Evolutionary conservation across 2,113 vertebrate species (phyloP), one percentile per base, ranked within the genome.

Genomic region (Mastomys natalensis): DNA sequence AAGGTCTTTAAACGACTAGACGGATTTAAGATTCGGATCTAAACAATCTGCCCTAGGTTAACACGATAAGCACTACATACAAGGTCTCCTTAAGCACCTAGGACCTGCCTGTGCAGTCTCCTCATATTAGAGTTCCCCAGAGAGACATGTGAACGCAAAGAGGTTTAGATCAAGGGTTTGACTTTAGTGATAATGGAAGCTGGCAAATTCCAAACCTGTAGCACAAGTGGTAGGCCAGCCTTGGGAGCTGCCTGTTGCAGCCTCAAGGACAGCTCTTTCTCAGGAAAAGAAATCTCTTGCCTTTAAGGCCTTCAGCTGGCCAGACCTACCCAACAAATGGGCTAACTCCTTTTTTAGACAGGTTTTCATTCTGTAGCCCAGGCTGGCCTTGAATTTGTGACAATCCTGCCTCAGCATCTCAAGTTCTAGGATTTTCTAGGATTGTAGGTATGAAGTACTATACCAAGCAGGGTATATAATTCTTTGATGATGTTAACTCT

Each of bases 101-200:
- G 45, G 87, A 13, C 43, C 45, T 34, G 21, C 31, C 37, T 73
- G 37, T 51, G 60, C 60, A 24, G 24, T 62, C 29, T 55, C 31
- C 77, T 80, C 31, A 22, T 19, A 3, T 55, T 12, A 55, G 19
- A 80, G 17, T 21, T 64, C 26, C 11, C 82, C 29, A 11, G 40
- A 66, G 40, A 66, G 19, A 45, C 26, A 24, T n/a, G 24, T 0
- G 3, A 55, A 64, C n/a, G 17, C 40, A 64, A 62, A 62, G 7
- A 84, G 77, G 77, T 43, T 82, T 82, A 72, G 76, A 82, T 94
- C 81, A 90, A 90, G 53, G 62, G 82, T 77, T 7, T 48, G 81
- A 55, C 53, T 40, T 15, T 29, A 55, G 6, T 21, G 29, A 2
- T 3, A n/a, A 16, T 81, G 64, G 51, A 55, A 62, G 10, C 21